Conservation (phyloP, 2,888 invertebrate species). For the Icerya purchasi region DNA sequence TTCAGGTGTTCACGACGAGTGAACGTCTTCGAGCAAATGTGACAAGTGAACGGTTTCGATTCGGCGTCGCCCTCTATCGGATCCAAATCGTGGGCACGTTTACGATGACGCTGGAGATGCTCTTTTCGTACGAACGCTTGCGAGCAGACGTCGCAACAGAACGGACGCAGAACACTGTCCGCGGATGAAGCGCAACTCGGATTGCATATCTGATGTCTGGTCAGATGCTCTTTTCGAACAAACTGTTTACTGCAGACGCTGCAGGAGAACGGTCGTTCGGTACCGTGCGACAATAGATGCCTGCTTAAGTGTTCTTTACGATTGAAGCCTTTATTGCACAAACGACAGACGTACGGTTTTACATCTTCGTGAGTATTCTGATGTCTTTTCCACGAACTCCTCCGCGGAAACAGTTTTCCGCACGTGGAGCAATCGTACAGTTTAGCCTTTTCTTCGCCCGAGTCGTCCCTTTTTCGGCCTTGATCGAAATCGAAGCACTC, state of each 20-base stretch:
- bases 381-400: conserved; percentile 21
- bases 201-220: conserved; percentile 19
- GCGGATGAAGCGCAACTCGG: conserved; percentile 7
- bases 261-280: conserved; percentile 19
- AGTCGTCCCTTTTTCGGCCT: conserved; percentile 17
- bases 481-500: conserved; percentile 20
- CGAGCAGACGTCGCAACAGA: conserved; percentile 18
- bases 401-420: conserved; percentile 20
- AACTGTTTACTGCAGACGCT: conserved; percentile 20
- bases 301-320: conserved; percentile 21
- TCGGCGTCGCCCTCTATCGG: conserved; percentile 16
- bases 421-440: conserved; percentile 19
- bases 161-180: conserved; percentile 23
- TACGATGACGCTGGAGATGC: conserved; percentile 20
- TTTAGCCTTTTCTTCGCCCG: conserved; percentile 16
- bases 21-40: conserved; percentile 19
- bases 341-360: conserved; percentile 20
- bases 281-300: conserved; percentile 20
- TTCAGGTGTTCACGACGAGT: conserved; percentile 20
- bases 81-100: conserved; percentile 19
- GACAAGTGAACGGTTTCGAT: conserved; percentile 19
- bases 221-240: conserved; percentile 21
- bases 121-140: conserved; percentile 21
- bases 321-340: conserved; percentile 21
- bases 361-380: conserved; percentile 20